Evolutionary conservation across 2,113 vertebrate species (phyloP), one percentile per base, ranked within the genome.

Genomic region (Passer domesticus): DNA sequence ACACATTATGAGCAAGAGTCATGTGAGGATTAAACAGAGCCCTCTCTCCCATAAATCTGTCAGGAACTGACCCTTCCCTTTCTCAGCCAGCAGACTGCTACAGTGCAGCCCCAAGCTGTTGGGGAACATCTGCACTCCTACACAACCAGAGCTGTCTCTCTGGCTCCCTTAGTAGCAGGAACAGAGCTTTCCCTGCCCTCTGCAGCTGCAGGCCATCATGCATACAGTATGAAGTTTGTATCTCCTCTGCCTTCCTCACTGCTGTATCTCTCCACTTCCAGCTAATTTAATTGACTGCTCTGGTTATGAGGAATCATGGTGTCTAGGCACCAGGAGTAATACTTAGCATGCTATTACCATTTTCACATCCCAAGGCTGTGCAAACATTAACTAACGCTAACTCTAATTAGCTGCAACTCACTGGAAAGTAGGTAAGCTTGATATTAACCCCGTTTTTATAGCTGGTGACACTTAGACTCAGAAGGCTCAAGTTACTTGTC

Each of bases 281-380:
- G 37, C 55, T 95, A 67, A 88, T 81, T 90, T 92, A 90, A 92
- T 83, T 89, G 76, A 92, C 83, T 92, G 83, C 60, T 90, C 64
- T 74, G 56, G 76, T 83, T 92, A 86, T 93, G 64, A 97, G 83
- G 79, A 93, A 89, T 81, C 91, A 81, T 56, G 23, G 27, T 90
- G 68, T 74, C 59, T 92, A 93, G 35, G 80, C 59, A 93, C 64
- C 46, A 88, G 68, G 79, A 88, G 59, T 92, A 93, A 93, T 83
- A 86, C 76, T 94, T 90, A 70, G 63, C 79, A 68, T 69, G 82
- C 80, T 88, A 95, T 70, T 67, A 85, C 68, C 60, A 59, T 86
- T 97, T 96, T 93, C 94, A 88, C 68, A 90, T 86, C 86, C 47
- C 72, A 83, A 52, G 70, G 80, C 83, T 88, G 22, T 92, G 76